These are phyloP conservation scores for Melanotaenia pygmaea DNA, from an alignment of 2,797 vertebrate genomes.

Conservation along the genomic window DNA sequence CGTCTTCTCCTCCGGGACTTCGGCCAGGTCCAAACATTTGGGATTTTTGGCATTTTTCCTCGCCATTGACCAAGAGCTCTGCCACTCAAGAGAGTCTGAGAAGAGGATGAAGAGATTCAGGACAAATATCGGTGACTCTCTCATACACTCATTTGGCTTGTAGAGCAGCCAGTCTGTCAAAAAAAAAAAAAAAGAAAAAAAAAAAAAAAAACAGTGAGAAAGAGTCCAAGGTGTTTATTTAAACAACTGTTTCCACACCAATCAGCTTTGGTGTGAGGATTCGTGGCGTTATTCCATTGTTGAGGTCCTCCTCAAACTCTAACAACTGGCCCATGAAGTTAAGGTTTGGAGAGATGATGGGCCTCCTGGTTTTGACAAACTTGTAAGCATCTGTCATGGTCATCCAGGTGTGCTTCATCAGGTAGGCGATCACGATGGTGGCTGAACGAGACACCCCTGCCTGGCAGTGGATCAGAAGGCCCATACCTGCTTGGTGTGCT, in stretches of 20 bases:
- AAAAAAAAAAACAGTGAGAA: constrained; percentile 37
- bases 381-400: constrained; percentile 99
- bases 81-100: constrained; percentile 62
- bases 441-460: constrained; percentile 97
- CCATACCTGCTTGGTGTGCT: constrained; percentile 94
- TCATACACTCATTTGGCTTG: constrained; percentile 41
- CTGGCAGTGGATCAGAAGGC: constrained; percentile 99
- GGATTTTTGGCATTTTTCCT: constrained; percentile 75
- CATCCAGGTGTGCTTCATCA: constrained; percentile 99
- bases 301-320: constrained; percentile 98
- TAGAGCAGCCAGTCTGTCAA: constrained; percentile 32
- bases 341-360: constrained; percentile 99
- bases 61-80: constrained; percentile 64
- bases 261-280: constrained; percentile 97
- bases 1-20: constrained; percentile 59
- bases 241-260: constrained; percentile 95
- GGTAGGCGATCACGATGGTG: constrained; percentile 97
- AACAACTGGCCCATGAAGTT: constrained; percentile 99
- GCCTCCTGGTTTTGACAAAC: constrained; percentile 97
- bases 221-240: constrained; percentile 44
- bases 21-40: constrained; percentile 69
- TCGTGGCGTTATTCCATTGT: constrained; percentile 94
- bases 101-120: constrained; percentile 61
- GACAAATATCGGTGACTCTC: constrained; percentile 44
- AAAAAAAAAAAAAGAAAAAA: background rate